Percentiles rank a stretch among this genome's conserved stretches.
These are phyloP conservation scores for Schizotus pectinicornis DNA, from an alignment of 2,888 invertebrate genomes.

Conservation along the genomic window DNA sequence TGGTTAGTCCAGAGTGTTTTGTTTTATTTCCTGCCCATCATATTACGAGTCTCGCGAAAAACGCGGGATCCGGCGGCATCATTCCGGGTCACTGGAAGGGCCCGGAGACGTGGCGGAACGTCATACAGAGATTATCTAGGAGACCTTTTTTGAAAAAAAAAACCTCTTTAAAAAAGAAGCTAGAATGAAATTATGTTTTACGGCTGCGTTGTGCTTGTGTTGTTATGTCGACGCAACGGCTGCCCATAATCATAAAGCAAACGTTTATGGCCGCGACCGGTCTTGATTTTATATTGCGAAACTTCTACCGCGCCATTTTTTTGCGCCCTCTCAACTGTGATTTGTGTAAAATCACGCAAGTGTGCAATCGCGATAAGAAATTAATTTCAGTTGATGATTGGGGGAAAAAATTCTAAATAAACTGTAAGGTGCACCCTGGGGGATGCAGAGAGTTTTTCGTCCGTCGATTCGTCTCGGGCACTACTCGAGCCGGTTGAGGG, in stretches of 20 bases:
- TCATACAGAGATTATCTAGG: no score
- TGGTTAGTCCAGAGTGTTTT: not conserved
- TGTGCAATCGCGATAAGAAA: no score
- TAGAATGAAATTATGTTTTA: conserved; percentile 44
- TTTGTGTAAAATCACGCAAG: no score
- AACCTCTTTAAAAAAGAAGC: conserved; percentile 34
- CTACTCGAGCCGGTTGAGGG: not conserved
- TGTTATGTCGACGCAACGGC: conserved; percentile 14
- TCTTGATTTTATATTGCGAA: not conserved
- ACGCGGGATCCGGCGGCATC: no score
- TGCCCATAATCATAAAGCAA: conserved; percentile 39
- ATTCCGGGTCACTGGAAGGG: not conserved
- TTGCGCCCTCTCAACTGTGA: not conserved
- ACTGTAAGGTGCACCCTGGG: not conserved
- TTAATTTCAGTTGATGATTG: no score
- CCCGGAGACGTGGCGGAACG: not conserved
- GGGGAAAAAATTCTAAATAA: not conserved
- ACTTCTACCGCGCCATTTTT: not conserved
- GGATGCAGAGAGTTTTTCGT: no score
- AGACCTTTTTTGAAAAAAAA: conserved; percentile 38
- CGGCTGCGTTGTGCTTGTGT: conserved; percentile 32
- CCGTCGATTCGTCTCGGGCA: not conserved
- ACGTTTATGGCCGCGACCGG: conserved; percentile 31
- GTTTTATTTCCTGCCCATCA: conserved; percentile 3
- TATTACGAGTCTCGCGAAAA: not conserved